These are phyloP conservation scores for Catharus ustulatus DNA, from an alignment of 2,797 vertebrate species.

Conservation along the genomic window DNA sequence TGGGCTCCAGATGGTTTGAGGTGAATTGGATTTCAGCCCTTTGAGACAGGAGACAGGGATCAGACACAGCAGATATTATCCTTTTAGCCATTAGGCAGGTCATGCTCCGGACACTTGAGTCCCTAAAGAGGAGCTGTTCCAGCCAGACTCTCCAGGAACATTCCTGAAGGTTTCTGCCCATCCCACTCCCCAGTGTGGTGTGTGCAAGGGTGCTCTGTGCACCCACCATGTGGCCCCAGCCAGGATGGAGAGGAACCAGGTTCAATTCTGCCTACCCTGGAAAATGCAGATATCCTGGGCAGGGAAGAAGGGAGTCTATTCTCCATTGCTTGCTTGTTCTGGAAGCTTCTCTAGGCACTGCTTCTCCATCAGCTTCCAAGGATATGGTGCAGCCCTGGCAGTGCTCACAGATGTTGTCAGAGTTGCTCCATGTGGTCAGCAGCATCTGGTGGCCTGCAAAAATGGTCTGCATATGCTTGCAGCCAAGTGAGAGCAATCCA, in stretches of 20 bases:
- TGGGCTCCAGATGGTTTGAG: not conserved
- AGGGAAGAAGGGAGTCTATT: not conserved
- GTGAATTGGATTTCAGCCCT: slow-evolving; percentile 16
- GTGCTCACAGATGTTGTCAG: fast-evolving
- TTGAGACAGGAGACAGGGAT: not conserved
- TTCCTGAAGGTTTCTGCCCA: not conserved
- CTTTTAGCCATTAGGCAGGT: not conserved
- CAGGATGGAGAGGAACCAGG: not conserved
- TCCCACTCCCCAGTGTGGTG: not conserved
- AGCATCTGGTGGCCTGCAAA: not conserved
- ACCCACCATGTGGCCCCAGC: no score
- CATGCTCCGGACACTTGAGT: fast-evolving
- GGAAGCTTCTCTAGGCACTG: not conserved
- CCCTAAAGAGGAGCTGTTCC: not conserved
- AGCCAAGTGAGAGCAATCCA: not conserved
- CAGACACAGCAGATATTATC: not conserved
- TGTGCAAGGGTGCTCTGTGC: not conserved
- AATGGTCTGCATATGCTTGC: not conserved
- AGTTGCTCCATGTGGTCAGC: not conserved
- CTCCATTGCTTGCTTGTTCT: not conserved
- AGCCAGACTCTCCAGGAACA: fast-evolving
- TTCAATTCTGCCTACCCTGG: not conserved
- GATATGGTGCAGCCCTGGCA: not conserved
- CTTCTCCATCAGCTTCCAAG: not conserved
- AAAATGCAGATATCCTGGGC: not conserved